Evolutionary conservation across 2,888 invertebrate genomes (phyloP), one percentile per base, ranked within the genome.

Genomic region (Labia minor): DNA sequence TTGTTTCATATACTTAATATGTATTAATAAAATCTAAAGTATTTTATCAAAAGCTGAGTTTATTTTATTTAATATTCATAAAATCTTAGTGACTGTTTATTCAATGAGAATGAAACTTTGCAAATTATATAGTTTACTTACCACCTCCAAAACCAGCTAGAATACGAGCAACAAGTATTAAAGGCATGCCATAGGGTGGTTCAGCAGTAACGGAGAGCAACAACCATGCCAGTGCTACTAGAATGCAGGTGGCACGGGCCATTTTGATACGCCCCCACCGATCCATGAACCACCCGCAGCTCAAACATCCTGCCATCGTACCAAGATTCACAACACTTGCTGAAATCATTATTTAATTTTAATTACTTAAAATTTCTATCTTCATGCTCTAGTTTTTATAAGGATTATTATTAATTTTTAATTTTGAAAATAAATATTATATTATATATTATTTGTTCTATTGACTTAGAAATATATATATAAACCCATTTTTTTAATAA

Each of bases 271-370:
- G 75, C 1, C 85, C 85, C 72, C 78, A 81, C 71, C 72, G 75
- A 72, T 84, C 85, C 82, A 83, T 83, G 64, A 84, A 70, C 1
- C 81, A 80, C 8, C 84, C 85, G 19, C 79, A 77, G 3, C 79
- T 70, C 0, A 82, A 70, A 0, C 84, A 79, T 19, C 84, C 84
- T 26, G 82, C 70, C 1, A 83, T 83, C 21, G 82, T 74, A 0
- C 81, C 77, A 71, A 84, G 77, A 19, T 82, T 80, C 3, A 82
- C 81, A 61, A 84, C 75, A 74, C 83, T 83, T 14, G 84, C 84
- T 83, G 73, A n/a, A n/a, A n/a, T n/a, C n/a, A n/a, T n/a, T n/a
- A n/a, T n/a, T n/a, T 69, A 76, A 76, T 69, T 71, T 68, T 65
- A 71, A 19, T 63, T 67, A 49, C 37, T 62, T 62, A 19, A 49